A percentile compares a stretch with the other conserved stretches of the same genome.
Conservation (phyloP, 2,888 invertebrate species). For the Caenorhabditis plicata region DNA sequence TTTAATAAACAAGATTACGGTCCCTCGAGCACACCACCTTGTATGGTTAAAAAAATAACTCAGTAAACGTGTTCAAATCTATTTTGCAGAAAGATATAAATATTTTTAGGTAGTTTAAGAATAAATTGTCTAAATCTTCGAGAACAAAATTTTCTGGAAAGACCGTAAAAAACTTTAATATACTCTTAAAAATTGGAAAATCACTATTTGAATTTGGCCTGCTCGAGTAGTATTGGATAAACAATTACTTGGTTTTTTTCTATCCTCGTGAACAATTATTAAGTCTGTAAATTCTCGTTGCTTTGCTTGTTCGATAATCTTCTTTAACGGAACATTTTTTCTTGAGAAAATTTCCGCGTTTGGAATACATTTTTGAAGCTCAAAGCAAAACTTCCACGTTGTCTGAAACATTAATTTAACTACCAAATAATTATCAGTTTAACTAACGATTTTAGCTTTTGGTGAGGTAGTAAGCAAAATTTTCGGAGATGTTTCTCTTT, state of each 20-base stretch:
- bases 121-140: neutral
- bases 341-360: conserved; percentile 85
- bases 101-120: neutral
- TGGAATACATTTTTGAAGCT: conserved; percentile 86
- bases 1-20: too few species aligned
- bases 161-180: neutral
- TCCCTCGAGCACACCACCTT: too few species aligned
- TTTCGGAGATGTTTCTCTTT: conserved; percentile 84
- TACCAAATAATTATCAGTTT: neutral
- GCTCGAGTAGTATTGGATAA: too few species aligned
- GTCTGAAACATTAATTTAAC: conserved; percentile 35
- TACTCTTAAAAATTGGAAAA: neutral
- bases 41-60: too few species aligned
- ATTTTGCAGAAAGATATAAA: neutral
- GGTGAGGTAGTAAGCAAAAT: conserved; percentile 92
- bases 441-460: conserved; percentile 76
- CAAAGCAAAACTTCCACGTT: conserved; percentile 80
- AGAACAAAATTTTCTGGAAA: neutral
- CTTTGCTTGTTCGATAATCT: conserved; percentile 77
- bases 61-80: too few species aligned
- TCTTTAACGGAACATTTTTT: conserved; percentile 82
- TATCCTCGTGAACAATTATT: conserved; percentile 89
- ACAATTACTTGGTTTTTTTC: conserved; percentile 78
- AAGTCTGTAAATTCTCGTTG: conserved; percentile 82
- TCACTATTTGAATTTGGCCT: too few species aligned